A percentile compares a stretch with the other conserved stretches of the same genome.
phyloP scores from a whole-genome alignment of 2,888 invertebrate genomes.

The Galerucella pusilla region DNA sequence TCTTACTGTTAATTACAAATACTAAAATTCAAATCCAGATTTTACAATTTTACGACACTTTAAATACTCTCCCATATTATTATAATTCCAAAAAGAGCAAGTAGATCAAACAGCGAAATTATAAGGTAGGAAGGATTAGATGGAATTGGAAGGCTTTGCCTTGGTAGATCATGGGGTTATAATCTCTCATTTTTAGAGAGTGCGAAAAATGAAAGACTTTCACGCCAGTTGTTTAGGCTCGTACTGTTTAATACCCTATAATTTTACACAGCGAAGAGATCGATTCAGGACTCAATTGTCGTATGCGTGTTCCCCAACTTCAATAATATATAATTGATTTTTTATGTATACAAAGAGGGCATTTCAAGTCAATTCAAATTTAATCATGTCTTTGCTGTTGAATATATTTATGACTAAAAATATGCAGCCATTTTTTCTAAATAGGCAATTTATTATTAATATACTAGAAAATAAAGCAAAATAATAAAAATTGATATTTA shows the following conservation, averaged over 20 bases:
- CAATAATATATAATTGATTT: background rate
- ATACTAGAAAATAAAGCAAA: too few species aligned
- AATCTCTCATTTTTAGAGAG: background rate
- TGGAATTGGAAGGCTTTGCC: conserved; percentile 13
- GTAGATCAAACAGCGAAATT: conserved; percentile 3
- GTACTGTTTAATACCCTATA: conserved; percentile 3
- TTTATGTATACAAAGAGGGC: too few species aligned
- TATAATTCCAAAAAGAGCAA: conserved; percentile 8
- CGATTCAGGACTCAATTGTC: background rate
- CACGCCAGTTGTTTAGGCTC: background rate
- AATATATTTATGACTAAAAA: too few species aligned
- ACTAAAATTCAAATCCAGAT: background rate
- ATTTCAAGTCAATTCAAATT: too few species aligned
- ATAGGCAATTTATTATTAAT: too few species aligned
- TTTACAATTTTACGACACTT: background rate
- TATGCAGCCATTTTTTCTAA: too few species aligned
- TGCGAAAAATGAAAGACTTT: conserved; percentile 1
- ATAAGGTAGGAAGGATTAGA: conserved; percentile 6
- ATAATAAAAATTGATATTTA: too few species aligned
- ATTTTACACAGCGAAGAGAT: background rate
- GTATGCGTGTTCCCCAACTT: background rate
- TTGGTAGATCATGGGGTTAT: conserved; percentile 1
- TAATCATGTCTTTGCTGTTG: too few species aligned
- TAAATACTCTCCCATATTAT: background rate
- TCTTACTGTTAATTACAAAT: too few species aligned